Evolutionary conservation across 2,888 invertebrate genomes (phyloP).

Genomic region (Sericinus montela): DNA sequence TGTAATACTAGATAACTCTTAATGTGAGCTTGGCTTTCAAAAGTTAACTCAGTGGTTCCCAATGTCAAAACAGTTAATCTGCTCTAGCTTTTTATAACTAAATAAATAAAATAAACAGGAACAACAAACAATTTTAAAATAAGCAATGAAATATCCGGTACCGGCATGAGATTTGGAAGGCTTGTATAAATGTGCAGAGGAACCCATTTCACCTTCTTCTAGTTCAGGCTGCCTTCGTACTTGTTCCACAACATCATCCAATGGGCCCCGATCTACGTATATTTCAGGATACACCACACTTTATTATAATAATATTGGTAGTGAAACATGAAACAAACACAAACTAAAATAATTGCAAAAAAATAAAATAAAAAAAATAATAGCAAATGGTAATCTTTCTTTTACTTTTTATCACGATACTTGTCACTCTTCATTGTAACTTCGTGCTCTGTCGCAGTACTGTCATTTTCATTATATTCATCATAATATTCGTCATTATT

Average conservation of each 20-base stretch:
- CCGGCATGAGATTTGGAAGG: constrained; percentile 53
- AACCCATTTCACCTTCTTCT: constrained; percentile 68
- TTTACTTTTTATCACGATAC: constrained; percentile 15
- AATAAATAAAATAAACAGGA: background rate
- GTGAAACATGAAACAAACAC: background rate
- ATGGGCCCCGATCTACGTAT: constrained; percentile 62
- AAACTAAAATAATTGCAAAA: background rate
- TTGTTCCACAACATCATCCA: constrained; percentile 70
- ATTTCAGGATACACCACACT: constrained; percentile 56
- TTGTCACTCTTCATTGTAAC: background rate
- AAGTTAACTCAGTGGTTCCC: no score
- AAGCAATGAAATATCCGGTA: constrained; percentile 20
- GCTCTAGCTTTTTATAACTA: no score
- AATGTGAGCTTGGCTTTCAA: no score
- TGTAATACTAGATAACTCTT: no score
- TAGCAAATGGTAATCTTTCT: no score
- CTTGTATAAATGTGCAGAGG: constrained; percentile 58
- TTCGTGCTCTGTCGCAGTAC: background rate
- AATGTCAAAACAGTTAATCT: no score
- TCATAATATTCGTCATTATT: constrained; percentile 12
- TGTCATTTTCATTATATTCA: constrained; percentile 7
- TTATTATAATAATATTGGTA: background rate
- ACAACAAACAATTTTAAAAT: background rate
- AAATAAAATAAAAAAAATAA: background rate
- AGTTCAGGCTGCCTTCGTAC: constrained; percentile 67